Base-by-base conservation (phyloP, 2,888 invertebrate species). In the Rhingia rostrata region DNA sequence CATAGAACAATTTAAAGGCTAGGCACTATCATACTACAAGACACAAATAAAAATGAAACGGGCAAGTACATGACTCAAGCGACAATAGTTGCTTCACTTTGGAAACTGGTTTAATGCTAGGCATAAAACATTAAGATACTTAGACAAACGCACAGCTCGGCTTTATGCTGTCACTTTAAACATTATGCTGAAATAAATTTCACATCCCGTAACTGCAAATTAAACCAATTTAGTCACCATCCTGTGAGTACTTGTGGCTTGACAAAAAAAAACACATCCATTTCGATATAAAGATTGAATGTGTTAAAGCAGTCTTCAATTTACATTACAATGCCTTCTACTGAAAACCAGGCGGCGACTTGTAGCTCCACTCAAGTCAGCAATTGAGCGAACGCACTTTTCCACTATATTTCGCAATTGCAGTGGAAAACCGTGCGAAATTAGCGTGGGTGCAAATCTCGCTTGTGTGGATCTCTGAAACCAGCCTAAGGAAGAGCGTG, bases 391-490 rank as follows among this genome's bases (percentile, higher is more conserved):
- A 56, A 10, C 58, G 45, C 43, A 53, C 43, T 73, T 56, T 58
- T 63, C 14, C 43, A 22, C 51, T 30, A 61, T 81, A 51, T 54
- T 81, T 54, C 61, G 14, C 69, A 75, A 81, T 43, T 69, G 63
- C 72, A 69, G 54, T 70, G 35, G 22, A 56, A 60, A 70, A 58
- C 47, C 69, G 74, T 84, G 84, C 69, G 79, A 84, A 77, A 80
- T 79, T 70, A 64, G 58, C 73, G 83, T 74, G 83, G 79, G 83
- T 67, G 77, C 77, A 51, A 47, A 14, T 69, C 56, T n/a, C 47
- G 37, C 49, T 43, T 41, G 30, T 41, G 30, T 66, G 37, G 30
- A 41, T 41, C 12, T 12, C 10, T 14, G 14, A 37, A 9, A 22
- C 14, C 41, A 12, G 49, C 30, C 35, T 69, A 54, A 54, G 45